phyloP scores from a whole-genome alignment of 2,888 invertebrate genomes.

The Uropetala carovei region DNA sequence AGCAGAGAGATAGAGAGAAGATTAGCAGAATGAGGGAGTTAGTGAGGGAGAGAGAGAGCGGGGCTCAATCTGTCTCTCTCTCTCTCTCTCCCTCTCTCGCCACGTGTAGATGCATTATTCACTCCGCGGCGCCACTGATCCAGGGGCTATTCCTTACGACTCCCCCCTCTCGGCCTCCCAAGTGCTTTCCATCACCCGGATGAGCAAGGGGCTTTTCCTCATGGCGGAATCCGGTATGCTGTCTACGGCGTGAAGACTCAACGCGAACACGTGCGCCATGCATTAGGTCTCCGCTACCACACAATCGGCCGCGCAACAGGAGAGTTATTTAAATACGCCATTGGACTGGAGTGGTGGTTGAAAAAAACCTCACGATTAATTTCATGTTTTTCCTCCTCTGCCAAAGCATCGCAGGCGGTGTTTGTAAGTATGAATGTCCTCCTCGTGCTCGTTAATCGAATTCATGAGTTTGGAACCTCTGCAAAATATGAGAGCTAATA shows the following conservation, averaged over 20 bases:
- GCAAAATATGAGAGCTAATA: no score
- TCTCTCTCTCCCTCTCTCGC: neutral
- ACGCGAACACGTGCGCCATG: neutral
- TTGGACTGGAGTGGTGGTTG: no score
- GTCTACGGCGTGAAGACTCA: neutral
- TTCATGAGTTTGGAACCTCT: no score
- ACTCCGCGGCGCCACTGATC: neutral
- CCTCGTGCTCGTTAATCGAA: no score
- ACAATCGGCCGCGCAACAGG: neutral
- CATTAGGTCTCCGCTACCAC: neutral
- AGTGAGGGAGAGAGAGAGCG: neutral
- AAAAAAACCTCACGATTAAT: no score
- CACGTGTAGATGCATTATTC: constrained; percentile 11
- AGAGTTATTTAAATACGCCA: neutral
- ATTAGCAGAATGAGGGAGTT: no score
- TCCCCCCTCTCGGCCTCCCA: neutral
- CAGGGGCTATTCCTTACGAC: neutral
- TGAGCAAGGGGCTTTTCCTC: neutral
- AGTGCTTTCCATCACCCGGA: neutral
- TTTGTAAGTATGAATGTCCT: no score
- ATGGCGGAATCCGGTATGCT: neutral
- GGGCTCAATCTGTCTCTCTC: neutral
- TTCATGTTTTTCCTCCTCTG: no score
- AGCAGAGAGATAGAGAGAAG: no score
- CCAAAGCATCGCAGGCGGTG: no score